Evolutionary conservation across 2,797 vertebrate species (phyloP), one percentile per base, ranked within the genome.

Genomic region (Falco peregrinus): DNA sequence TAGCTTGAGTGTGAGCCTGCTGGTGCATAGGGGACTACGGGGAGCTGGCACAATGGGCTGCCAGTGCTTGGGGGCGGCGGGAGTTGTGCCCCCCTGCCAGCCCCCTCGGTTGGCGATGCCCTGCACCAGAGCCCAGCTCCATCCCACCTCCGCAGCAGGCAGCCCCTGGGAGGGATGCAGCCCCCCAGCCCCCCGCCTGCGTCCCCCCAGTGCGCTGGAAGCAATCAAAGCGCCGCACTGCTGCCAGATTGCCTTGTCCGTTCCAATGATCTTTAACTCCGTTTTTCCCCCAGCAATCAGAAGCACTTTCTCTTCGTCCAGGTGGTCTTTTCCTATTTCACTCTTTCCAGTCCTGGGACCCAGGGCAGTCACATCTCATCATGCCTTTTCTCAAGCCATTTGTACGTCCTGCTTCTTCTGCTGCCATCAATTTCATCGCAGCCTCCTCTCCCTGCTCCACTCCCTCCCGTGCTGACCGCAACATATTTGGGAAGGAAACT

Each of bases 351-450:
- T 89, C 84, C 87, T 95, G 10, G 90, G 88, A 70, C 77, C 77
- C 87, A 8, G 65, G 60, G 95, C 95, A 85, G 95, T 97, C 97
- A 94, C 94, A 92, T 96, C 96, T 95, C 96, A 97, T 97, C 97
- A 95, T 4, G 51, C 89, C 67, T 90, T 82, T 78, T 88, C 96
- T 79, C 81, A 1, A 84, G 84, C 67, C 90, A 56, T 95, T 96
- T 94, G 80, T 87, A 84, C 14, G 28, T 86, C 73, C 57, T 5
- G 79, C 81, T 85, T 75, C 84, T 87, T 31, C 84, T 65, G 70
- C 29, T 92, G 87, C 85, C 65, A 43, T 78, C 92, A 26, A 57
- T 94, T 91, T 39, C 17, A 21, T 1, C 0, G 7, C 56, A 3
- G 77, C 39, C 16, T 41, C 73, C n/a, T 24, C 60, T 37, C 87